A percentile compares a stretch with the other conserved stretches of the same genome.
phyloP scores from a whole-genome alignment of 2,113 vertebrate genomes.

The Gobiocypris rarus region DNA sequence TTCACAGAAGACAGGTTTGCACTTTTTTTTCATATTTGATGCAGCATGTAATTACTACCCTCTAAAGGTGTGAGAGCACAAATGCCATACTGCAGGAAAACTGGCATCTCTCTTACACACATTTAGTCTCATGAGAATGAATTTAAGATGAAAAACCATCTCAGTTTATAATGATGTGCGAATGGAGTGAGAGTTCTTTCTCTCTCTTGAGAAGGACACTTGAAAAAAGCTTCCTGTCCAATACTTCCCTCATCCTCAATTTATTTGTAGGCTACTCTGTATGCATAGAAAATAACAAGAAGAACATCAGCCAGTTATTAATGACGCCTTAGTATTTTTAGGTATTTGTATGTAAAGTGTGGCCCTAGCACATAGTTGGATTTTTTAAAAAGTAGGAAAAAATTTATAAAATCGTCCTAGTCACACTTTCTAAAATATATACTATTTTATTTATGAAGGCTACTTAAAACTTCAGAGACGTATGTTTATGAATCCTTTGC shows the following conservation, averaged over 20 bases:
- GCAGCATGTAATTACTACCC: constrained; percentile 44
- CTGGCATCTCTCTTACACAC: constrained; percentile 23
- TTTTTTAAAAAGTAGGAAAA: neutral
- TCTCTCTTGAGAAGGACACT: constrained; percentile 39
- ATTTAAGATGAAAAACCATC: constrained; percentile 60
- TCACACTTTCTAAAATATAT: neutral
- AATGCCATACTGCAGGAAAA: constrained; percentile 36
- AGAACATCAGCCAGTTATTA: neutral
- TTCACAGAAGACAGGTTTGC: constrained; percentile 15
- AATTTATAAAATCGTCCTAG: neutral
- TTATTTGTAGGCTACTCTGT: neutral
- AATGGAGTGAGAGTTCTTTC: constrained; percentile 64
- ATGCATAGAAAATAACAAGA: constrained; percentile 5
- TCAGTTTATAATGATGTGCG: constrained; percentile 66
- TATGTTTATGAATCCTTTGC: neutral
- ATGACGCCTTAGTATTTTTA: neutral
- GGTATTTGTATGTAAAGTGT: neutral
- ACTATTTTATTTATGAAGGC: neutral
- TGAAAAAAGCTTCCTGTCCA: constrained; percentile 1
- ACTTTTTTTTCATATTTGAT: constrained; percentile 2
- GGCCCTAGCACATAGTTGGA: neutral
- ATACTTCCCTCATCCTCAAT: neutral
- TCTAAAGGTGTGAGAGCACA: constrained; percentile 28
- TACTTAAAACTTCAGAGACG: neutral
- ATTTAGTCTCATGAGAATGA: constrained; percentile 55